These are phyloP conservation scores for Muricea muricata DNA, from an alignment of 92 coral and sea anemone species.

Conservation along the genomic window DNA sequence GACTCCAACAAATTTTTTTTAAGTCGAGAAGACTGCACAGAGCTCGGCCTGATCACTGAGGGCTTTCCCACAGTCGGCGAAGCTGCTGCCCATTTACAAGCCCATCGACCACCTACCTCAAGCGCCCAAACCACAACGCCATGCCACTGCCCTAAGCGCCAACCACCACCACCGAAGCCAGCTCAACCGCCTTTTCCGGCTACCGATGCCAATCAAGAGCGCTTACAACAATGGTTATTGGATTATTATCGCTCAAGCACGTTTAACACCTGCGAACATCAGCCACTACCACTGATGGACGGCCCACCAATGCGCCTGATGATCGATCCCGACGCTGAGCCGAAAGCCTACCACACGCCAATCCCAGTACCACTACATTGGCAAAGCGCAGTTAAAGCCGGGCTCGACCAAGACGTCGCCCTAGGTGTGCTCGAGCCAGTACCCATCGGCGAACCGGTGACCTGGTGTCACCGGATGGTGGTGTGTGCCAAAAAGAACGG, in stretches of 20 bases:
- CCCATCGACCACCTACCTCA: constrained; percentile 7
- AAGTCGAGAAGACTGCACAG: constrained; percentile 27
- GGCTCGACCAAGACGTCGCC: constrained; percentile 62
- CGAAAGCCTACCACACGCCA: constrained; percentile 73
- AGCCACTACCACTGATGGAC: constrained; percentile 65
- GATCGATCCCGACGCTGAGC: constrained; percentile 66
- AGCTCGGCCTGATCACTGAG: constrained; percentile 10
- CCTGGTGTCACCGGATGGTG: constrained; percentile 68
- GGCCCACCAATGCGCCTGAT: constrained; percentile 53
- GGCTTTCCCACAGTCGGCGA: constrained; percentile 29
- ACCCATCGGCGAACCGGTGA: constrained; percentile 57
- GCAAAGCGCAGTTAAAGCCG: constrained; percentile 67
- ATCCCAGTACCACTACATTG: constrained; percentile 69
- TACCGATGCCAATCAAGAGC: constrained; percentile 37
- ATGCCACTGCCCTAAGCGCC: constrained; percentile 50
- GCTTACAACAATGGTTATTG: constrained; percentile 67
- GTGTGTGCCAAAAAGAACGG: constrained; percentile 64
- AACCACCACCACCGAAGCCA: constrained; percentile 55
- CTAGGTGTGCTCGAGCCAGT: constrained; percentile 64
- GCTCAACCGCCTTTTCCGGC: constrained; percentile 55
- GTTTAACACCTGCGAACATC: constrained; percentile 76
- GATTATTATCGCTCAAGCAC: constrained; percentile 66
- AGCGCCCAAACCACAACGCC: constrained; percentile 1
- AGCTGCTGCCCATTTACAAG: not conserved
- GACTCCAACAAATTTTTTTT: constrained; percentile 17